Evolutionary conservation across 2,113 vertebrate genomes (phyloP).

Genomic region (Muscicapa adusta): DNA sequence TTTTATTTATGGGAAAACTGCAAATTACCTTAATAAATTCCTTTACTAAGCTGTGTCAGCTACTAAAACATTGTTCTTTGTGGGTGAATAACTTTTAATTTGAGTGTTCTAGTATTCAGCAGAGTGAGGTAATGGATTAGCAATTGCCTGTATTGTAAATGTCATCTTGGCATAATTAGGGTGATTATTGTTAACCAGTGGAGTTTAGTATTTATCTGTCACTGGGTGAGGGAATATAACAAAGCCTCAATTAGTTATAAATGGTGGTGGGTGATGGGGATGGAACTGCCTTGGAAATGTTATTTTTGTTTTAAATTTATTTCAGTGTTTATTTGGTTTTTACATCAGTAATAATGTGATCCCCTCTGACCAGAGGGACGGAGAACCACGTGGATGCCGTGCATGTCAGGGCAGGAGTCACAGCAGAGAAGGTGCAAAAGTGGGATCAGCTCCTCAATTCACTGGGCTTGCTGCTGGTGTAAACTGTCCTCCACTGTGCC

Average conservation of each 20-base stretch:
- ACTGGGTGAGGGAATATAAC: constrained; percentile 58
- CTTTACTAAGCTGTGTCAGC: constrained; percentile 63
- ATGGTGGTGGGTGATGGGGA: constrained; percentile 37
- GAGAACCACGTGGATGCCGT: rapidly evolving
- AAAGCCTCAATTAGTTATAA: constrained; percentile 62
- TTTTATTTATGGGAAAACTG: constrained; percentile 65
- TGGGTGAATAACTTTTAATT: constrained; percentile 73
- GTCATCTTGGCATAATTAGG: constrained; percentile 69
- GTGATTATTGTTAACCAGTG: constrained; percentile 70
- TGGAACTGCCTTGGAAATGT: background rate
- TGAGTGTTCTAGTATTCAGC: constrained; percentile 63
- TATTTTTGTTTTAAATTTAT: constrained; percentile 1
- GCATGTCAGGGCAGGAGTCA: background rate
- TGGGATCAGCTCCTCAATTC: background rate
- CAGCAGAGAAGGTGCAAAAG: background rate
- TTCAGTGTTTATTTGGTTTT: background rate
- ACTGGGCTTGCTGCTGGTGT: background rate
- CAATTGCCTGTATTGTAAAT: constrained; percentile 70
- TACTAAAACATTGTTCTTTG: constrained; percentile 69
- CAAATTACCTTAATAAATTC: constrained; percentile 69
- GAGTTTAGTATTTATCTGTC: constrained; percentile 70
- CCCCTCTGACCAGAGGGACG: background rate
- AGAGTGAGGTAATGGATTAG: constrained; percentile 70
- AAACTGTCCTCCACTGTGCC: background rate
- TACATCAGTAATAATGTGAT: background rate